These are phyloP conservation scores for Aphelenchoides fujianensis DNA, from an alignment of 1,140 invertebrate genomes.

Conservation along the genomic window DNA sequence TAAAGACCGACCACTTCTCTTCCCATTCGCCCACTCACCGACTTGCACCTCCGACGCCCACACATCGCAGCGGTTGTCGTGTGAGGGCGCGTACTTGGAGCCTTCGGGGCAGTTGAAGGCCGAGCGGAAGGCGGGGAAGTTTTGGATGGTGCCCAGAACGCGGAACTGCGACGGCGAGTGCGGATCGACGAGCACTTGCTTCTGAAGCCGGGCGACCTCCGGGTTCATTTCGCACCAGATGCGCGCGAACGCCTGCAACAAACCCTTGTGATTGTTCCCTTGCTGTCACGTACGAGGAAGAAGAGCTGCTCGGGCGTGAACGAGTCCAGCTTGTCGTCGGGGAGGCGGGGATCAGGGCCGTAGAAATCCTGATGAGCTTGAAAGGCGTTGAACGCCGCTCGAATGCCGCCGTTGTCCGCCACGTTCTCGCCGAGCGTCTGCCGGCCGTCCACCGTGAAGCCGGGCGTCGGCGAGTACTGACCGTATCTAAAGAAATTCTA, in stretches of 20 bases:
- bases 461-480: not conserved
- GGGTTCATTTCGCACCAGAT: constrained; percentile 27
- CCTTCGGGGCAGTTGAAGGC: constrained; percentile 53
- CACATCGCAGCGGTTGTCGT: constrained; percentile 51
- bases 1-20: no score
- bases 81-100: constrained; percentile 33
- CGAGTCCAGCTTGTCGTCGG: constrained; percentile 16
- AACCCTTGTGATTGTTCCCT: not conserved
- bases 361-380: constrained; percentile 26
- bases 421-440: constrained; percentile 23
- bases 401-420: constrained; percentile 21
- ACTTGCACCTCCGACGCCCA: constrained; percentile 37
- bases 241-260: constrained; percentile 11
- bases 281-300: constrained; percentile 29
- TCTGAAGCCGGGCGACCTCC: not conserved
- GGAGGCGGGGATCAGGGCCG: constrained; percentile 36
- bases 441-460: constrained; percentile 2
- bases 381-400: constrained; percentile 27
- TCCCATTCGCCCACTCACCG: no score
- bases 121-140: constrained; percentile 56
- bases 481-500: no score
- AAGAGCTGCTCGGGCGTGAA: constrained; percentile 50
- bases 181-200: constrained; percentile 38
- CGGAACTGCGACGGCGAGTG: constrained; percentile 53
- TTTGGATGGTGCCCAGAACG: constrained; percentile 54